Percentiles rank a stretch among this genome's conserved stretches.
Evolutionary conservation across 2,113 vertebrate genomes (phyloP).

Genomic region (Brachirus orientalis): DNA sequence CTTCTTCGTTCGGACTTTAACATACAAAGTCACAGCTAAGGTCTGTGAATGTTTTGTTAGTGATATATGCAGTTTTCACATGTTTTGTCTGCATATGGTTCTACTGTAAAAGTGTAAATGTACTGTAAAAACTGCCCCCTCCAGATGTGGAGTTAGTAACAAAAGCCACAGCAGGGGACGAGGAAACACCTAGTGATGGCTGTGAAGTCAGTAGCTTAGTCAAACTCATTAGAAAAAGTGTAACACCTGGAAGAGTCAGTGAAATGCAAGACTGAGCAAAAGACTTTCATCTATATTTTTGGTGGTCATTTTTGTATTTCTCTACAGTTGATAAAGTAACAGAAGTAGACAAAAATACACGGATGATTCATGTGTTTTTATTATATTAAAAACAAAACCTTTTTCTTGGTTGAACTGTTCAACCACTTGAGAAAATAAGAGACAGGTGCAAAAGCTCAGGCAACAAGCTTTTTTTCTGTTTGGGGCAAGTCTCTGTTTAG

Average conservation of each 20-base stretch:
- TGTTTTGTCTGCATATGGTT: slow-evolving; percentile 58
- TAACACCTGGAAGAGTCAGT: slow-evolving; percentile 61
- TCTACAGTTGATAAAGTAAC: background rate
- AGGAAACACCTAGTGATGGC: slow-evolving; percentile 52
- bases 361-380: background rate
- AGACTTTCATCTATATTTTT: slow-evolving; percentile 8
- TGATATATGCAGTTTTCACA: slow-evolving; percentile 34
- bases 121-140: slow-evolving; percentile 62
- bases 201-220: slow-evolving; percentile 68
- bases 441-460: slow-evolving; percentile 52
- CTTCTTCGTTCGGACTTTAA: slow-evolving; percentile 38
- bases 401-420: background rate
- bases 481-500: slow-evolving; percentile 42
- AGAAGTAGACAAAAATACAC: background rate
- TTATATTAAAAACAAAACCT: background rate
- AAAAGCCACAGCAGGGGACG: slow-evolving; percentile 67
- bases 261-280: slow-evolving; percentile 26
- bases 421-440: slow-evolving; percentile 21
- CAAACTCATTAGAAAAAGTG: slow-evolving; percentile 57
- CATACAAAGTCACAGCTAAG: slow-evolving; percentile 8
- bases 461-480: slow-evolving; percentile 52
- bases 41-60: slow-evolving; percentile 11
- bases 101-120: slow-evolving; percentile 65
- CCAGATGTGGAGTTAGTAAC: slow-evolving; percentile 75
- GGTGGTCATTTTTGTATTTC: background rate